These are phyloP conservation scores for Gracilinanus agilis DNA, from an alignment of 2,113 vertebrate species.

Conservation along the genomic window DNA sequence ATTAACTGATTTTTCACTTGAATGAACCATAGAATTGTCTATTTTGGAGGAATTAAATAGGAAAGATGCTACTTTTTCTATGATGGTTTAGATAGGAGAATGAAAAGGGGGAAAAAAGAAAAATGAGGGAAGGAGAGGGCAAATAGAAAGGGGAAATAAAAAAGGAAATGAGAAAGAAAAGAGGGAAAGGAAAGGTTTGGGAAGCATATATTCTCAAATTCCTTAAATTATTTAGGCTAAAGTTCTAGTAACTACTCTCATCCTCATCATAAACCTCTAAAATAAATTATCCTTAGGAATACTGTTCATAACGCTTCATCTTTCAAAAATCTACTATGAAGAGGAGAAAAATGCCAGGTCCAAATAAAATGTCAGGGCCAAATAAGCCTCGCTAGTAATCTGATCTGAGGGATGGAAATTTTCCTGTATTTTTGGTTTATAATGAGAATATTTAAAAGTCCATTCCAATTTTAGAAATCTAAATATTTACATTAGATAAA, in stretches of 20 bases:
- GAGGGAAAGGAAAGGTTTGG: not conserved
- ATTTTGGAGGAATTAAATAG: not conserved
- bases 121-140: not conserved
- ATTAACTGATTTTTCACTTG: not conserved
- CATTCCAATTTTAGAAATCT: not conserved
- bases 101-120: not conserved
- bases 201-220: not conserved
- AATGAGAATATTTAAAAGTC: not conserved
- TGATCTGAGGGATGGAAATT: not conserved
- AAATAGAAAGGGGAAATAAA: not conserved
- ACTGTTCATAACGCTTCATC: not conserved
- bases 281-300: not conserved
- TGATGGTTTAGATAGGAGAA: not conserved
- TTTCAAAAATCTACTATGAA: not conserved
- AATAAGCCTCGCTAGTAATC: not conserved
- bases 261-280: not conserved
- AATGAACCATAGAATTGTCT: not conserved
- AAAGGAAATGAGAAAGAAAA: not conserved
- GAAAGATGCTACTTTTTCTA: not conserved
- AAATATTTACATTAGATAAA: slow-evolving; percentile 13
- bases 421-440: not conserved
- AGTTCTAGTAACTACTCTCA: not conserved
- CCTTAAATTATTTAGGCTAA: not conserved
- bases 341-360: not conserved
- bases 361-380: not conserved